Conservation (phyloP, 2,888 invertebrate species). For the Parnassius orleans region DNA sequence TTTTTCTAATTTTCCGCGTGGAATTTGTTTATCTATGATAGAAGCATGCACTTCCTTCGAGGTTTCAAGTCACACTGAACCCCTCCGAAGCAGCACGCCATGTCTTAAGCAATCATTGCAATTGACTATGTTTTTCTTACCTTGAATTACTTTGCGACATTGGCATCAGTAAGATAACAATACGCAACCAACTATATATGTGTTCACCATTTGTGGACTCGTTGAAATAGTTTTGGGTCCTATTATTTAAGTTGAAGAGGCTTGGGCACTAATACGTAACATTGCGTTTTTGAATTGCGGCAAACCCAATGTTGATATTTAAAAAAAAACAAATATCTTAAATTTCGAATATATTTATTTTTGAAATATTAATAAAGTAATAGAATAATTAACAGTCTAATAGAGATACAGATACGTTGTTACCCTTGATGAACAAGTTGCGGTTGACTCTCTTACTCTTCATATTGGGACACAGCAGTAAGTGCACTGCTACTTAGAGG, state of each 20-base stretch:
- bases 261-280: not conserved
- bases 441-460: too few relatives aligned
- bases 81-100: not conserved
- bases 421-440: too few relatives aligned
- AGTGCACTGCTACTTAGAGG: too few relatives aligned
- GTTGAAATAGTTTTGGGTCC: not conserved
- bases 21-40: not conserved
- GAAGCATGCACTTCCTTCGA: slow-evolving; percentile 17
- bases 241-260: not conserved
- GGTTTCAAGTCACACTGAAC: slow-evolving; percentile 14
- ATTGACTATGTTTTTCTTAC: slow-evolving; percentile 2
- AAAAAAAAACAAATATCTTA: too few relatives aligned
- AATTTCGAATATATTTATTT: too few relatives aligned
- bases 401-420: too few relatives aligned
- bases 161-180: slow-evolving; percentile 14
- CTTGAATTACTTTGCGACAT: slow-evolving; percentile 26
- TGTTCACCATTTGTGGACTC: not conserved
- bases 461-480: too few relatives aligned
- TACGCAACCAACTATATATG: slow-evolving; percentile 4
- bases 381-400: too few relatives aligned
- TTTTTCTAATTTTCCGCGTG: not conserved
- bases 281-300: too few relatives aligned
- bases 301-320: too few relatives aligned
- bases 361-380: too few relatives aligned
- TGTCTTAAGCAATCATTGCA: slow-evolving; percentile 21